A percentile compares a stretch with the other conserved stretches of the same genome.
phyloP scores from a whole-genome alignment of 1,140 invertebrate species.

The Drosophila carrolli region DNA sequence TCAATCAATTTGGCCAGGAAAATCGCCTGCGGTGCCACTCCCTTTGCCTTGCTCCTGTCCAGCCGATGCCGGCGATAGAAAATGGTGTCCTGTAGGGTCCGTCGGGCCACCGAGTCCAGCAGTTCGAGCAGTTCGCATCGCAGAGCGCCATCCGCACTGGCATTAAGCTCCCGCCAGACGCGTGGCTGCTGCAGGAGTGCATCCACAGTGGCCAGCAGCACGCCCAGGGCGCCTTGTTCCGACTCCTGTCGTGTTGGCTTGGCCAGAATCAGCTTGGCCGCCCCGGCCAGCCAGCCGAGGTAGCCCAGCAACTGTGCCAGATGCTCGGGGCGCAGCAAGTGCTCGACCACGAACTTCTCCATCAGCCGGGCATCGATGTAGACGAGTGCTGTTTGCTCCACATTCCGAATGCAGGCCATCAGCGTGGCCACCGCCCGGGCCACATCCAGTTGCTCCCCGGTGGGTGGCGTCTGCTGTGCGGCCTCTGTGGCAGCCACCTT shows the following conservation, averaged over 20 bases:
- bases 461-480: background rate
- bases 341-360: slow-evolving; percentile 78
- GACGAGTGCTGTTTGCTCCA: slow-evolving; percentile 72
- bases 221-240: slow-evolving; percentile 39
- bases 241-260: slow-evolving; percentile 20
- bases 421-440: slow-evolving; percentile 62
- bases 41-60: slow-evolving; percentile 18
- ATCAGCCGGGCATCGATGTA: slow-evolving; percentile 79
- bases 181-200: slow-evolving; percentile 61
- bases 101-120: slow-evolving; percentile 42
- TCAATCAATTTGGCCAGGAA: slow-evolving; percentile 84
- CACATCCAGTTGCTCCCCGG: slow-evolving; percentile 56
- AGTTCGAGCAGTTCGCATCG: slow-evolving; percentile 65
- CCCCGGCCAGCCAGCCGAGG: slow-evolving; percentile 40
- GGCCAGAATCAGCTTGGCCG: slow-evolving; percentile 36
- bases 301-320: slow-evolving; percentile 49
- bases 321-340: slow-evolving; percentile 72
- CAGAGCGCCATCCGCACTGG: slow-evolving; percentile 26
- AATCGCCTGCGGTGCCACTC: slow-evolving; percentile 69
- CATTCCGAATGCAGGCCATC: slow-evolving; percentile 50
- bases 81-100: slow-evolving; percentile 70
- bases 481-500: slow-evolving; percentile 34
- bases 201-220: slow-evolving; percentile 60
- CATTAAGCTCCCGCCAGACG: slow-evolving; percentile 71
- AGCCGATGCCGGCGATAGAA: slow-evolving; percentile 75